Base-by-base conservation (phyloP, 2,797 vertebrate species). In the Notolabrus celidotus region DNA sequence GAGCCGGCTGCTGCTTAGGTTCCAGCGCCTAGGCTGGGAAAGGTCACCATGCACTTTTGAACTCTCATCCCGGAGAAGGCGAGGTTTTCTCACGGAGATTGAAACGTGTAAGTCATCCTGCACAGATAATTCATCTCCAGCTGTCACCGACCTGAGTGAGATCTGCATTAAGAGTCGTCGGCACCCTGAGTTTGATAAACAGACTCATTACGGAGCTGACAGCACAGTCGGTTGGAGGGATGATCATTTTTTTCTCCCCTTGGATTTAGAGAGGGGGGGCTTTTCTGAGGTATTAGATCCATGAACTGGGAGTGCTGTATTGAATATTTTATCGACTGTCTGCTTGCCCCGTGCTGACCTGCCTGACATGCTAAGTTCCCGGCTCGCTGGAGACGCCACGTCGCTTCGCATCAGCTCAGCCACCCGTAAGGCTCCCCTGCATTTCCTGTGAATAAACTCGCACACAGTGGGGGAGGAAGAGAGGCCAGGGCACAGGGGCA, bases 281-380 rank as follows among this genome's bases (percentile, higher is more conserved):
- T 86, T 89, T 94, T 79, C 82, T 77, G 68, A 86, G 84, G 81
- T 94, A 95, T 96, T 95, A 96, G 92, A 93, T 95, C 93, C 92
- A 94, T 96, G 92, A 93, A 95, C 94, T 95, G 92, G 93, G 91
- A 95, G 93, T 88, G 85, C 86, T 95, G 93, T 92, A 93, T 94
- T 97, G 95, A 97, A 95, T 96, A 95, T 97, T 97, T 97, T 94
- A 96, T 95, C 93, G 94, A 95, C 92, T 94, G 93, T 94, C 94
- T 97, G 93, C 92, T 91, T 95, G 95, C 94, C 95, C 94, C 89
- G 19, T 92, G 90, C 92, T 95, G 94, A 95, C 95, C 95, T 95
- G 92, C 92, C 93, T 93, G 94, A 95, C 95, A 95, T 96, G 94
- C 94, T 92, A 92, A 95, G 93, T 95, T 95, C 87, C 92, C 84